phyloP scores from a whole-genome alignment of 1,140 invertebrate genomes.

The Platyscapa corneri region DNA sequence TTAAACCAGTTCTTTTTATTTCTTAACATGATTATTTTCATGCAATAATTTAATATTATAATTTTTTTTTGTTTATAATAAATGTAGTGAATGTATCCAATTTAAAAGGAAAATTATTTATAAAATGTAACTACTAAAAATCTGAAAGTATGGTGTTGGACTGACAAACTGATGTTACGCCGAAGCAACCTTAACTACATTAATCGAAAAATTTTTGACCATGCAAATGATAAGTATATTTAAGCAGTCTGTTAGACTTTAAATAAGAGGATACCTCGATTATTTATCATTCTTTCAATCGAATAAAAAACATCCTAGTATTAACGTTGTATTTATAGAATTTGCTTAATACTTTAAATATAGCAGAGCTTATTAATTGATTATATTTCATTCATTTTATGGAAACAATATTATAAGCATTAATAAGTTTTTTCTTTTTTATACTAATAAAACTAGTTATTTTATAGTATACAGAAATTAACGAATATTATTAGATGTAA shows the following conservation, averaged over 20 bases:
- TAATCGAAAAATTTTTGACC: conserved; percentile 8
- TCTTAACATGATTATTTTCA: neutral
- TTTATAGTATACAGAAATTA: too few species aligned
- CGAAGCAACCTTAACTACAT: neutral
- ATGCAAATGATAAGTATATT: neutral
- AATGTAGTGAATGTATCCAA: too few species aligned
- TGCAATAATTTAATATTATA: neutral
- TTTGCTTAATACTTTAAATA: neutral
- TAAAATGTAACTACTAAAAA: neutral
- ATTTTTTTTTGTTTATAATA: neutral
- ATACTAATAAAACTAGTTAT: too few species aligned
- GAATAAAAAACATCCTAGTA: neutral
- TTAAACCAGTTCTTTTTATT: neutral
- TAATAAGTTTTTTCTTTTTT: conserved; percentile 6
- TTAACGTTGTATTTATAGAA: neutral
- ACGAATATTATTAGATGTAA: too few species aligned
- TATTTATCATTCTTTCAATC: neutral
- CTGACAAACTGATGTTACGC: conserved; percentile 23
- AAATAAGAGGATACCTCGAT: neutral
- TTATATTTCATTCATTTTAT: too few species aligned
- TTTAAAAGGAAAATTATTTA: too few species aligned
- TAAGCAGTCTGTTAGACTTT: neutral
- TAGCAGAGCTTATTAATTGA: too few species aligned
- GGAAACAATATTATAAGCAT: conserved; percentile 13
- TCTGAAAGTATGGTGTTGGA: conserved; percentile 19